phyloP scores from a whole-genome alignment of 2,888 invertebrate genomes.

The Diploptera punctata region DNA sequence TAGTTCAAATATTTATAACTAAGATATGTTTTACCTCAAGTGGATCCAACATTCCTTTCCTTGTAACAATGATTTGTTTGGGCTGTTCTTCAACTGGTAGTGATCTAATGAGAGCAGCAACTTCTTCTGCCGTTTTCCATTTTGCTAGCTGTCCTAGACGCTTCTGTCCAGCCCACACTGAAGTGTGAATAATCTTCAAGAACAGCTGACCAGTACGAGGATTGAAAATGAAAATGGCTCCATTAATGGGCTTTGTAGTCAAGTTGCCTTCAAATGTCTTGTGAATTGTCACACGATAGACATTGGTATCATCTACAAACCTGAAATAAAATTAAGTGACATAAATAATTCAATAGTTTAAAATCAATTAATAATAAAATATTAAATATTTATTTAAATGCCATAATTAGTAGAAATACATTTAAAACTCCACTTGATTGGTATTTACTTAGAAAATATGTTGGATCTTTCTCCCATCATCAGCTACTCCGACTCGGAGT shows the following conservation, averaged over 20 bases:
- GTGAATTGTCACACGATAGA: conserved; percentile 99
- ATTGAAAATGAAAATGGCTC: conserved; percentile 99
- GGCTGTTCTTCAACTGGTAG: conserved; percentile 99
- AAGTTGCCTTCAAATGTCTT: conserved; percentile 99
- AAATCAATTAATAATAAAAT: no score
- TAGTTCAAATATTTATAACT: no score
- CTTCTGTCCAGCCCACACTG: conserved; percentile 99
- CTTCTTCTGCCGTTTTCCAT: conserved; percentile 99
- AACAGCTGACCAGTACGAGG: conserved; percentile 98
- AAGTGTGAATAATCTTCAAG: conserved; percentile 99
- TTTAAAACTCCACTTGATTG: no score
- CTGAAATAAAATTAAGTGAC: conserved; percentile 51
- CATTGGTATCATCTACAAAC: conserved; percentile 99
- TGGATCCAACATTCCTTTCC: conserved; percentile 99
- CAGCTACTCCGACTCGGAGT: no score
- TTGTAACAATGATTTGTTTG: conserved; percentile 98
- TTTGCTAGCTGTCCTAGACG: conserved; percentile 97
- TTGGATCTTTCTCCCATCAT: no score
- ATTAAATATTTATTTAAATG: no score
- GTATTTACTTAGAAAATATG: no score
- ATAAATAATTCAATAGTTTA: no score
- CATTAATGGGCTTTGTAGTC: conserved; percentile 99
- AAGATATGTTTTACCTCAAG: conserved; percentile 86
- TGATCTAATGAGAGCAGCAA: conserved; percentile 97
- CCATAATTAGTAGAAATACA: no score